phyloP scores from a whole-genome alignment of 2,113 vertebrate genomes.

The Gallinago paraguaiae region DNA sequence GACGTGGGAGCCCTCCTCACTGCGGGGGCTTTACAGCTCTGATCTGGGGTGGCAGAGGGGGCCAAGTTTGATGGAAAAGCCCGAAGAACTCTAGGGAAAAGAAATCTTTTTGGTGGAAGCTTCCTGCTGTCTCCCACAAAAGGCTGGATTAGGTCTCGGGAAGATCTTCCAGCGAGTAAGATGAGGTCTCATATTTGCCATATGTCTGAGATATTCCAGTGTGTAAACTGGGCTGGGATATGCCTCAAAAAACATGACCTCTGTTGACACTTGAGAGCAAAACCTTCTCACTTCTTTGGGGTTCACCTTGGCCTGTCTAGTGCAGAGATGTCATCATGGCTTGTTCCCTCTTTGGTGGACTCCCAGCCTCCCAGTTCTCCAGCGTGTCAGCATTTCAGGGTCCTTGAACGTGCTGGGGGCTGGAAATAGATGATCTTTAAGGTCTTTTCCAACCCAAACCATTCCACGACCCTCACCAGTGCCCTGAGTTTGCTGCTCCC shows the following conservation, averaged over 20 bases:
- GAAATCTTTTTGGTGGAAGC: not conserved
- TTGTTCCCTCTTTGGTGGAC: not conserved
- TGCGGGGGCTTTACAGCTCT: not conserved
- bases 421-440: no score
- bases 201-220: not conserved
- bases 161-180: not conserved
- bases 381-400: accelerated
- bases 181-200: not conserved
- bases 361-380: not conserved
- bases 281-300: not conserved
- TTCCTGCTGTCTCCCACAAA: not conserved
- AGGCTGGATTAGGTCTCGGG: not conserved
- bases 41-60: not conserved
- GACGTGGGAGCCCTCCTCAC: not conserved
- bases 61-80: not conserved
- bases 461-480: not conserved
- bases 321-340: accelerated
- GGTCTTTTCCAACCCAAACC: no score
- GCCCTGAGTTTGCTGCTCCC: not conserved
- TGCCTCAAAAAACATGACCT: not conserved
- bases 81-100: not conserved
- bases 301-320: no score
- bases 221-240: not conserved
- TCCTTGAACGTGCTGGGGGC: not conserved
- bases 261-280: not conserved